These are phyloP conservation scores for Deilephila elpenor DNA, from an alignment of 2,888 invertebrate species.

Conservation along the genomic window DNA sequence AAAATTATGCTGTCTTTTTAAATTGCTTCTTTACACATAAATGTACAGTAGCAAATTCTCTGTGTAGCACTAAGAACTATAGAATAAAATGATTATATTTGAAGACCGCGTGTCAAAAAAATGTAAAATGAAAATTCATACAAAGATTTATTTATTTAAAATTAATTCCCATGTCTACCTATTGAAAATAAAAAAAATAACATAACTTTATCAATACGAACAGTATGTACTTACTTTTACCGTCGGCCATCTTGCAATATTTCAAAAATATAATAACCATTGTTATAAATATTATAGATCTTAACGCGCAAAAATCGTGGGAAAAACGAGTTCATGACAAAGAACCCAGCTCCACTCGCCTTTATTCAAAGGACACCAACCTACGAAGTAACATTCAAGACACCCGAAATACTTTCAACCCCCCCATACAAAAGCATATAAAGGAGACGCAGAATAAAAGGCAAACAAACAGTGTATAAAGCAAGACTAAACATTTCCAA, in stretches of 20 bases:
- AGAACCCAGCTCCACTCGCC: not conserved
- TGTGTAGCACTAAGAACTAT: too few species aligned
- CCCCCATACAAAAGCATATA: slow-evolving; percentile 52
- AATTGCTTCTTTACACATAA: too few species aligned
- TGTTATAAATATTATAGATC: not conserved
- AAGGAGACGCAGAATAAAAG: slow-evolving; percentile 70
- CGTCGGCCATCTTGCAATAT: not conserved
- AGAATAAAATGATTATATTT: too few species aligned
- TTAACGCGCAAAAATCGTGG: not conserved
- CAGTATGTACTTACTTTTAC: too few species aligned
- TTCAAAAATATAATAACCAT: not conserved
- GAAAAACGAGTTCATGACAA: slow-evolving; percentile 7
- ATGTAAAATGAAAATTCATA: too few species aligned
- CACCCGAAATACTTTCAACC: slow-evolving; percentile 27
- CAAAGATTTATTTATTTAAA: too few species aligned
- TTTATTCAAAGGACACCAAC: slow-evolving; percentile 9
- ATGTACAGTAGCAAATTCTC: too few species aligned
- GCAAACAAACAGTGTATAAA: slow-evolving; percentile 78
- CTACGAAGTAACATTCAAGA: slow-evolving; percentile 3
- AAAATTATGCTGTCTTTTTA: too few species aligned
- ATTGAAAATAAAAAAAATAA: too few species aligned
- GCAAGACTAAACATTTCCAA: slow-evolving; percentile 79
- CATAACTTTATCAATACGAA: too few species aligned
- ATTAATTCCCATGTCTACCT: too few species aligned
- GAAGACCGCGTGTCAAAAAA: too few species aligned